phyloP scores from a whole-genome alignment of 1,140 invertebrate genomes.

The Trichonephila inaurata region DNA sequence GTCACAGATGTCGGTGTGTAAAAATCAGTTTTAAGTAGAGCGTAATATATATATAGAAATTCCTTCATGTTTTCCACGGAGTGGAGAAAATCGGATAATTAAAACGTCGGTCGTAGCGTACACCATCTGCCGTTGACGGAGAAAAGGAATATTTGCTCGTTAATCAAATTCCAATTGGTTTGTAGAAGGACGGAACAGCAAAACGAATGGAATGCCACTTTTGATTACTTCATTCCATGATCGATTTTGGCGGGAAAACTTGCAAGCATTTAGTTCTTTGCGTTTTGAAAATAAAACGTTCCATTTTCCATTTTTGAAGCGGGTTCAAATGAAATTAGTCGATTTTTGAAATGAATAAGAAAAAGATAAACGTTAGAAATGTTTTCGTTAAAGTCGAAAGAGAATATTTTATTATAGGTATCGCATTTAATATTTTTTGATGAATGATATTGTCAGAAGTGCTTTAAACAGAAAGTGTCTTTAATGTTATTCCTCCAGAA shows the following conservation, averaged over 20 bases:
- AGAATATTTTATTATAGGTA: no score
- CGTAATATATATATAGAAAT: constrained; percentile 63
- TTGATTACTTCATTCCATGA: constrained; percentile 64
- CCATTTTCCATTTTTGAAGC: background rate
- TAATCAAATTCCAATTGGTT: constrained; percentile 73
- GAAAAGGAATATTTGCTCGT: constrained; percentile 66
- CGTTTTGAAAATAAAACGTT: background rate
- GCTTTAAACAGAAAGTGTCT: no score
- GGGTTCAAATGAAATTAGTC: background rate
- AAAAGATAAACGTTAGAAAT: background rate
- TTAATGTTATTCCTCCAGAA: no score
- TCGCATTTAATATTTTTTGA: no score
- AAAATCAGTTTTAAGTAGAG: constrained; percentile 48
- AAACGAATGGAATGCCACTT: constrained; percentile 60
- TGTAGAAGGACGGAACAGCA: background rate
- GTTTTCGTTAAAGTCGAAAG: no score
- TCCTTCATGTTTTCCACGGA: constrained; percentile 27
- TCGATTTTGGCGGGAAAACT: constrained; percentile 22
- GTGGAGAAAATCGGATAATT: constrained; percentile 60
- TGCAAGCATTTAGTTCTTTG: background rate
- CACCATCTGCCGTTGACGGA: constrained; percentile 68
- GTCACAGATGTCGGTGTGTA: constrained; percentile 37
- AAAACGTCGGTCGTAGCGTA: constrained; percentile 39
- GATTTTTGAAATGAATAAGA: background rate
- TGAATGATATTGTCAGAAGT: no score